Base-by-base conservation (phyloP, 2,797 vertebrate species). In the Eleutherodactylus coqui region DNA sequence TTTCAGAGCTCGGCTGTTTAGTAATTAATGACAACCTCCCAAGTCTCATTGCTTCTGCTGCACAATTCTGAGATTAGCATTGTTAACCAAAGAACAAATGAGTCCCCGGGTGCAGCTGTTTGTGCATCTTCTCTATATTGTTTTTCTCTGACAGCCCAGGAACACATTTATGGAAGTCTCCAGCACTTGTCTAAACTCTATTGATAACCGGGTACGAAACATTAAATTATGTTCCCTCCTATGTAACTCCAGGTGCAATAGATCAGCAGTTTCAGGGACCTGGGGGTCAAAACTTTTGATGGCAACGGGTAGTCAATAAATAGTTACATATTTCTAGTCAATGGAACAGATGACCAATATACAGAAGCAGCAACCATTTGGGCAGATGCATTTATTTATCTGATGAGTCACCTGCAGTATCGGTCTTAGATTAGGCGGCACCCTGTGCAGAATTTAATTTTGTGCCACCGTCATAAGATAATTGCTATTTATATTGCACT, bases 21-120 rank as follows among this genome's bases (percentile, higher is more conserved):
- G 60, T 78, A 83, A 83, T 86, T 86, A 78, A 83, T 86, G 85
- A 83, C 27, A 43, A 45, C n/a, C 47, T 83, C 36, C 62, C 58
- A 77, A 78, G 78, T 86, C 80, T 83, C 73, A 70, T 24, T 83
- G 80, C 80, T 86, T 60, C 79, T 58, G 60, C 60, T 69, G 36
- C 80, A 83, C 85, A 58, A 78, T 83, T 77, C 77, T 32, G 47
- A 83, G 79, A 86, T 83, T 72, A 83, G 73, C 49, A 78, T 83
- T 60, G 85, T 86, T 86, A 83, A 70, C 79, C 21, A 55, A 62
- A 78, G 72, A 77, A 86, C 79, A 55, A 81, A 82, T 77, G 79
- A 53, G 60, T 86, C 85, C 80, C 85, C 32, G 13, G 78, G 49
- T 83, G 60, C 36, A 58, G 62, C 49, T 83, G 53, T 72, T 75